Percentiles rank a stretch among this genome's conserved stretches.
Evolutionary conservation across 2,113 vertebrate genomes (phyloP).

Genomic region (Plecturocebus donacophilus): DNA sequence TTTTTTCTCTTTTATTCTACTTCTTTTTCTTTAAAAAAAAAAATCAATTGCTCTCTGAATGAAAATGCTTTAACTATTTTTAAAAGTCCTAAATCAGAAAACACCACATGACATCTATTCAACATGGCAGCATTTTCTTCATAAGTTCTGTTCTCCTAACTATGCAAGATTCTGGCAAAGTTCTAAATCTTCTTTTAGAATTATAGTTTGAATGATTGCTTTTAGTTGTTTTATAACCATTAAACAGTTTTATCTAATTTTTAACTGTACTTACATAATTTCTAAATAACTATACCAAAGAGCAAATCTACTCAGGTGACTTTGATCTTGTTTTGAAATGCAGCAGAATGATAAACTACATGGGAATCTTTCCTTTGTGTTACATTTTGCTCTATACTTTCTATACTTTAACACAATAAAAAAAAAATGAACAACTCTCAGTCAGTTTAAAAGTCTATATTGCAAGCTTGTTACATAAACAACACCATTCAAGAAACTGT

Average conservation of each 20-base stretch:
- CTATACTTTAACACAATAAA: background rate
- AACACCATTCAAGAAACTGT: background rate
- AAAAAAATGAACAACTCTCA: conserved; percentile 7
- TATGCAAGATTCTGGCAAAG: background rate
- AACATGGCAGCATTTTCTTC: background rate
- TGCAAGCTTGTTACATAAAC: background rate
- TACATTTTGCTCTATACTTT: background rate
- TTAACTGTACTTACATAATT: background rate
- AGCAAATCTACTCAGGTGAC: background rate
- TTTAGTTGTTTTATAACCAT: conserved; percentile 9
- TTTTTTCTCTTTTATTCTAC: too few species aligned
- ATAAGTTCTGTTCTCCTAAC: background rate
- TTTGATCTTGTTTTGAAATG: background rate
- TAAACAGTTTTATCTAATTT: background rate
- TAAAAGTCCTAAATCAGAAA: background rate
- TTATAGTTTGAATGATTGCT: background rate
- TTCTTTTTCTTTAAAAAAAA: background rate
- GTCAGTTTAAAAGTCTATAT: background rate
- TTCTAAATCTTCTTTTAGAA: background rate
- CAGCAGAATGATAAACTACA: background rate
- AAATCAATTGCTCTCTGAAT: background rate
- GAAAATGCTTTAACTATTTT: conserved; percentile 3
- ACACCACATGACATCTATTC: background rate
- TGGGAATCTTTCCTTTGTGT: background rate
- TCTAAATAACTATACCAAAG: background rate